Conservation (phyloP, 2,888 invertebrate genomes). For the Homarus gammarus region DNA sequence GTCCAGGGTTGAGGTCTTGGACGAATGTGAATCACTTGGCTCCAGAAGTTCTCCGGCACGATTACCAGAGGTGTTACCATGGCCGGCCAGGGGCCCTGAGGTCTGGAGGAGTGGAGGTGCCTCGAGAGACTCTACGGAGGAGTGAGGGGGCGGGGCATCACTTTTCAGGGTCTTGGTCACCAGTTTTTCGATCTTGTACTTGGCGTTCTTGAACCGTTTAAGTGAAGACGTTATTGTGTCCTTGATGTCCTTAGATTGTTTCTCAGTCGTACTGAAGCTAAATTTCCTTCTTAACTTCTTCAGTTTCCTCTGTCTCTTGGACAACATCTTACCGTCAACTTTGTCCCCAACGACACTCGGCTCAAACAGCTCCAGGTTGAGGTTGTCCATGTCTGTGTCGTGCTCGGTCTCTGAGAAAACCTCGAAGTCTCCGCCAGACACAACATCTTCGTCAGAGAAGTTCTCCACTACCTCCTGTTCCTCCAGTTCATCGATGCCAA, state of each 20-base stretch:
- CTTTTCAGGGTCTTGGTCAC: conserved; percentile 62
- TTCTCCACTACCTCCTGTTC: conserved; percentile 65
- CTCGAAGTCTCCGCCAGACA: conserved; percentile 68
- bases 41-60: background rate
- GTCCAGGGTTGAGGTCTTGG: conserved; percentile 29
- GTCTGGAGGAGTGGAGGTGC: background rate
- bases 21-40: conserved; percentile 54
- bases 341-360: conserved; percentile 43
- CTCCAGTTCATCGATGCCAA: conserved; percentile 53
- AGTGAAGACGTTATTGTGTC: conserved; percentile 68
- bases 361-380: conserved; percentile 71
- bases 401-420: conserved; percentile 69
- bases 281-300: conserved; percentile 70
- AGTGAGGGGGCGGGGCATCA: conserved; percentile 32
- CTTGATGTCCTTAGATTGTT: conserved; percentile 66
- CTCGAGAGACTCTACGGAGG: conserved; percentile 45
- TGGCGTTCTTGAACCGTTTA: conserved; percentile 70
- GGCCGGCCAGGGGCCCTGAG: background rate
- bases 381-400: conserved; percentile 70
- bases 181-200: conserved; percentile 69
- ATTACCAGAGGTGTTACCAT: background rate
- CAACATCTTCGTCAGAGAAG: conserved; percentile 72
- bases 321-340: conserved; percentile 43
- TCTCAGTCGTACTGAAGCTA: conserved; percentile 69
- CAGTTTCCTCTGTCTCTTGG: conserved; percentile 58